These are phyloP conservation scores for Rotaria macrura DNA, from an alignment of 2,888 invertebrate genomes.

Conservation along the genomic window DNA sequence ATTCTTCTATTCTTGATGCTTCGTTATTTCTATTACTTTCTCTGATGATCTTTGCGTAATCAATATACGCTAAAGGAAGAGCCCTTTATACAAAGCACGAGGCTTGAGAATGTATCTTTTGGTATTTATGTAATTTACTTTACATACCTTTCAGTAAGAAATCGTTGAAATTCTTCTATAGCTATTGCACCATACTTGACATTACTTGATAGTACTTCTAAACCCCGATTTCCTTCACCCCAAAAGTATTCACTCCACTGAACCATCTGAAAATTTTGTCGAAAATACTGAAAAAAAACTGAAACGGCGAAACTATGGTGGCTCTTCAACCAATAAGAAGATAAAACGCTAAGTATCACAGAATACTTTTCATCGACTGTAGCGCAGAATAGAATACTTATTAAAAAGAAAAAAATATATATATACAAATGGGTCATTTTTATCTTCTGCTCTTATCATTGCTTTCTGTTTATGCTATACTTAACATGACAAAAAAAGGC, in stretches of 20 bases:
- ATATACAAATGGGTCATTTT: neutral
- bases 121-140: neutral
- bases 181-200: constrained; percentile 25
- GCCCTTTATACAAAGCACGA: neutral
- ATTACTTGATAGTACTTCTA: constrained; percentile 29
- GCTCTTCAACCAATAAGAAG: neutral
- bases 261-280: neutral
- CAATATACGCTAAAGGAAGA: too few relatives aligned
- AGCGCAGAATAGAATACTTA: neutral
- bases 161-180: constrained; percentile 18
- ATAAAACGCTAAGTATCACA: neutral
- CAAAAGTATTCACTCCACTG: constrained; percentile 22
- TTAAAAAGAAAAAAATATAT: neutral
- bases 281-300: neutral
- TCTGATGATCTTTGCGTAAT: neutral
- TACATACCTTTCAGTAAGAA: constrained; percentile 9
- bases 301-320: neutral
- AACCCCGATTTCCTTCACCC: constrained; percentile 27
- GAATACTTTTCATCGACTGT: neutral
- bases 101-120: neutral
- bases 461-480: neutral
- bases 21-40: too few relatives aligned
- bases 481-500: neutral
- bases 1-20: too few relatives aligned
- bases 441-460: neutral